Percentiles rank a stretch among this genome's conserved stretches.
Evolutionary conservation across 2,888 invertebrate species (phyloP).

Genomic region (Tiliacea aurago): DNA sequence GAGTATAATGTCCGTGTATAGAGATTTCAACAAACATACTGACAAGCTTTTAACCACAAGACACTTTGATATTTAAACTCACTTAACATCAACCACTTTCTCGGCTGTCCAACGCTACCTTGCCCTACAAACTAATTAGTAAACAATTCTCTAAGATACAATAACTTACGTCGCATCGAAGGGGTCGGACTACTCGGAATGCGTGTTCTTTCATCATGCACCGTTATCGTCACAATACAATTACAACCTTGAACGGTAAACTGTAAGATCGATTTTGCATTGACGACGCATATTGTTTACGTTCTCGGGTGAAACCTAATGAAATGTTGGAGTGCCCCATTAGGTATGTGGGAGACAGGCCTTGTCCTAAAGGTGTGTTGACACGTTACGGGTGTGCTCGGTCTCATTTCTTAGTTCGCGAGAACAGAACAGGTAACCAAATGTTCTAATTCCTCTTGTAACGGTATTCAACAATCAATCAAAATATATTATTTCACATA

Average conservation of each 20-base stretch:
- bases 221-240: conserved; percentile 31
- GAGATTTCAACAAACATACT: conserved; percentile 43
- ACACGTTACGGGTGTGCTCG: conserved; percentile 53
- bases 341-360: conserved; percentile 77
- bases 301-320: conserved; percentile 77
- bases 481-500: too few relatives aligned
- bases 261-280: conserved; percentile 65
- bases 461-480: background rate
- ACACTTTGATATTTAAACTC: conserved; percentile 49
- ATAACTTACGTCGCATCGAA: conserved; percentile 69
- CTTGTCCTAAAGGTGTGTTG: conserved; percentile 48
- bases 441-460: conserved; percentile 11
- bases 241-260: conserved; percentile 58
- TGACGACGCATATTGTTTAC: conserved; percentile 76
- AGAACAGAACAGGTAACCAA: conserved; percentile 4
- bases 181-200: conserved; percentile 72
- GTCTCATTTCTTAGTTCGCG: conserved; percentile 22
- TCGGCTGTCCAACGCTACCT: conserved; percentile 66
- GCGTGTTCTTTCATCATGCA: conserved; percentile 73
- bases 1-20: conserved; percentile 34
- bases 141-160: conserved; percentile 75
- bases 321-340: conserved; percentile 80
- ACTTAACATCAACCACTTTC: conserved; percentile 47
- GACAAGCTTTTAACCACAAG: conserved; percentile 25
- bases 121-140: conserved; percentile 78